phyloP scores from a whole-genome alignment of 1,140 invertebrate species.

The Dendrolimus kikuchii region DNA sequence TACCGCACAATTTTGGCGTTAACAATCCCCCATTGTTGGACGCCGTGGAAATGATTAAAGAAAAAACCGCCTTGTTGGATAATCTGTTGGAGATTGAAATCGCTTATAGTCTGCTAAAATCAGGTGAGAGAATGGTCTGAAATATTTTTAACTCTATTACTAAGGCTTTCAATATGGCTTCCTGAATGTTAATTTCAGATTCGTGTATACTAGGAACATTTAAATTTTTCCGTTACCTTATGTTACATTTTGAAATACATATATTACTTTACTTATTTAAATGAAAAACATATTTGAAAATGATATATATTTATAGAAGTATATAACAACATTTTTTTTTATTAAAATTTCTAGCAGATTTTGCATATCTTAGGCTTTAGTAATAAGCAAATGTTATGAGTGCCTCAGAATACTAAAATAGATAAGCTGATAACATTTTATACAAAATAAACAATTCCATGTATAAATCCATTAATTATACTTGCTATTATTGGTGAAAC shows the following conservation, averaged over 20 bases:
- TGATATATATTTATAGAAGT: neutral
- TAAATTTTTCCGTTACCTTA: too few relatives aligned
- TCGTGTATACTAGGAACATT: too few relatives aligned
- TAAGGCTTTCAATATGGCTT: neutral
- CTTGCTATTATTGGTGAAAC: too few relatives aligned
- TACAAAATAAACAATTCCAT: too few relatives aligned
- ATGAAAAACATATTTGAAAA: too few relatives aligned
- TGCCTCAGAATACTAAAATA: too few relatives aligned
- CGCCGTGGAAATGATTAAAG: constrained; percentile 82
- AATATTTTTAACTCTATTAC: neutral
- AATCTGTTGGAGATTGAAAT: constrained; percentile 95
- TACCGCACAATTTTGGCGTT: constrained; percentile 96
- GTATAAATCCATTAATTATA: too few relatives aligned
- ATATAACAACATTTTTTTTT: neutral
- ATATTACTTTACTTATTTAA: too few relatives aligned
- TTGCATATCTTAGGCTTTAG: too few relatives aligned
- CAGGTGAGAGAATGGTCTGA: constrained; percentile 29
- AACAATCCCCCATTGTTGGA: constrained; percentile 87
- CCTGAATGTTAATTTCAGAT: neutral
- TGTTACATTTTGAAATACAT: too few relatives aligned
- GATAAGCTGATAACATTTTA: too few relatives aligned
- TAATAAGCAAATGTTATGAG: too few relatives aligned
- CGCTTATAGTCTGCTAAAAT: constrained; percentile 90
- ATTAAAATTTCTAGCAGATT: neutral
- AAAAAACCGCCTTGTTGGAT: constrained; percentile 94